Conservation (phyloP, 2,113 vertebrate genomes). For the Shinisaurus crocodilurus region DNA sequence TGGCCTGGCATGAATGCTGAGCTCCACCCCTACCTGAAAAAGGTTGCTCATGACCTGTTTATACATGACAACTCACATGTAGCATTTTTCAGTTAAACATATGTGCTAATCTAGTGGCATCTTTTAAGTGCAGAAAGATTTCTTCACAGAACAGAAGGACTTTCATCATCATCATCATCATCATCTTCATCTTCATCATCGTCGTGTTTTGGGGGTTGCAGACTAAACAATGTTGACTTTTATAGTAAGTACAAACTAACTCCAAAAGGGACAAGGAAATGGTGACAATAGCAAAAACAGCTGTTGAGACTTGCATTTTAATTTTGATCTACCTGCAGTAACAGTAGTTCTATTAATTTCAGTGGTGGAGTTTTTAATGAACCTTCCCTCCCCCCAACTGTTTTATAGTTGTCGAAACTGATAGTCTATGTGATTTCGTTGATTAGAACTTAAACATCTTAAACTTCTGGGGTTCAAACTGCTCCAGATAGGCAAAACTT, state of each 20-base stretch:
- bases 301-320: slow-evolving; percentile 19
- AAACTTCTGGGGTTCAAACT: slow-evolving; percentile 8
- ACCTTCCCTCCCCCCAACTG: slow-evolving; percentile 19
- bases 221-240: background rate
- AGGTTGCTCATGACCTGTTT: background rate
- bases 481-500: slow-evolving; percentile 1
- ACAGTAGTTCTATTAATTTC: slow-evolving; percentile 26
- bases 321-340: slow-evolving; percentile 40
- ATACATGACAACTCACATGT: background rate
- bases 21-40: too few relatives aligned
- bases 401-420: slow-evolving; percentile 44
- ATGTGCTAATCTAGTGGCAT: background rate
- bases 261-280: background rate
- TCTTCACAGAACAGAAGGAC: too few relatives aligned
- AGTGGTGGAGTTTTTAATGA: slow-evolving; percentile 38
- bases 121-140: background rate
- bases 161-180: background rate
- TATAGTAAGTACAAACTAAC: background rate
- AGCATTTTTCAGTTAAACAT: background rate
- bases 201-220: background rate
- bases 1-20: too few relatives aligned
- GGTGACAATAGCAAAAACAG: slow-evolving; percentile 12
- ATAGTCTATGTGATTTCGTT: slow-evolving; percentile 13
- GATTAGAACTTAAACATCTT: slow-evolving; percentile 28
- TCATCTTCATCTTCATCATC: background rate